Base-by-base conservation (phyloP, 1,140 invertebrate genomes). In the Agrypnia vestita region DNA sequence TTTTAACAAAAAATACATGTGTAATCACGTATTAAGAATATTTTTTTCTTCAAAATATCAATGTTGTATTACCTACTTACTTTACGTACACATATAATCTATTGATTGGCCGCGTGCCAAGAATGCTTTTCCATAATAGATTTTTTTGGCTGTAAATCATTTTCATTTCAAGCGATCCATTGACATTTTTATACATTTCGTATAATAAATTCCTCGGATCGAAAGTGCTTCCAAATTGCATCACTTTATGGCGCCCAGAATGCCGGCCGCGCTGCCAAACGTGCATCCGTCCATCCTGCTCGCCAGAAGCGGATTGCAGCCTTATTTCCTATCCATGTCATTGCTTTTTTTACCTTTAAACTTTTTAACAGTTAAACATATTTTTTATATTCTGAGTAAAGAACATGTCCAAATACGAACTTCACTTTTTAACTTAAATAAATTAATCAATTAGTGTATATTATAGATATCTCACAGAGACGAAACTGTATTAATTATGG, bases 191-290 rank as follows among this genome's bases (percentile, higher is more conserved):
- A 64, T 43, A 35, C 61, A 35, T 64, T 64, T 64, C 61, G 10
- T 59, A 59, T 59, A 59, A 59, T 59, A 59, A 59, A 64, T 64
- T 64, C 59, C 59, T 15, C 6, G 17, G 59, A 62, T 62, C 61
- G 61, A 43, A 43, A 64, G 61, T 43, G 61, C 61, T 43, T 12
- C 25, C 12, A 35, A n/a, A 25, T 64, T 64, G 35, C 61, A 43
- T 64, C 61, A 64, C 61, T 35, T 64, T 64, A 64, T 64, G 19
- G 61, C 61, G 13, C 21, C 19, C 61, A 13, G 0, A 64, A 19
- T 64, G 61, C 61, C 35, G 25, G 61, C 61, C 61, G 8, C 21
- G 19, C 35, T 64, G 61, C 61, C 61, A 35, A 64, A 35, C 35
- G 10, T 64, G 61, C 19, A 64, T 64, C 35, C 61, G 35, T 3